Evolutionary conservation across 2,888 invertebrate genomes (phyloP).

Genomic region (Petrolisthes manimaculis): DNA sequence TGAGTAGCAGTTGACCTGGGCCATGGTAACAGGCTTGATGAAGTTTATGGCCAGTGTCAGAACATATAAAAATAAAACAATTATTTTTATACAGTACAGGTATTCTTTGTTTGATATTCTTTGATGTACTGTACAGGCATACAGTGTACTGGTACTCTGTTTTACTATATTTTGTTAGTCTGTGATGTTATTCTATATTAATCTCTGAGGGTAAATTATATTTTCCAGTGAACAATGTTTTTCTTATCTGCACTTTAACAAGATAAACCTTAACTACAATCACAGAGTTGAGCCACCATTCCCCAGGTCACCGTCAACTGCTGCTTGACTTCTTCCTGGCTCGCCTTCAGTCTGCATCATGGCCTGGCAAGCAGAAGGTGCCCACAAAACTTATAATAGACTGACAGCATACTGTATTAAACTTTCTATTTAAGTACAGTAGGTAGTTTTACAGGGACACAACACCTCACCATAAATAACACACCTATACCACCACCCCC

Average conservation of each 20-base stretch:
- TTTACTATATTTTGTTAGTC: background rate
- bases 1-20: no score
- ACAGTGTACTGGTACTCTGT: no score
- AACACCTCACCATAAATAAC: no score
- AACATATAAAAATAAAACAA: no score
- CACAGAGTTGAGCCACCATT: constrained; percentile 53
- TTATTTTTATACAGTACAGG: no score
- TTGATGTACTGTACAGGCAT: no score
- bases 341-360: constrained; percentile 42
- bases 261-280: constrained; percentile 18
- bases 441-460: no score
- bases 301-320: constrained; percentile 46
- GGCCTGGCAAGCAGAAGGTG: constrained; percentile 59
- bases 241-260: background rate
- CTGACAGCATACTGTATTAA: background rate
- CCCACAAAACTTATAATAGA: background rate
- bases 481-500: no score
- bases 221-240: background rate
- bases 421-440: no score
- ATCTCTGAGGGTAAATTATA: background rate
- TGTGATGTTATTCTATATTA: background rate
- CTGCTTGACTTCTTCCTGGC: constrained; percentile 51
- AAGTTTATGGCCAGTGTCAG: no score
- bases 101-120: no score
- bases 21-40: no score